Evolutionary conservation across 2,888 invertebrate species (phyloP), one percentile per base, ranked within the genome.

Genomic region (Schizaphis graminum): DNA sequence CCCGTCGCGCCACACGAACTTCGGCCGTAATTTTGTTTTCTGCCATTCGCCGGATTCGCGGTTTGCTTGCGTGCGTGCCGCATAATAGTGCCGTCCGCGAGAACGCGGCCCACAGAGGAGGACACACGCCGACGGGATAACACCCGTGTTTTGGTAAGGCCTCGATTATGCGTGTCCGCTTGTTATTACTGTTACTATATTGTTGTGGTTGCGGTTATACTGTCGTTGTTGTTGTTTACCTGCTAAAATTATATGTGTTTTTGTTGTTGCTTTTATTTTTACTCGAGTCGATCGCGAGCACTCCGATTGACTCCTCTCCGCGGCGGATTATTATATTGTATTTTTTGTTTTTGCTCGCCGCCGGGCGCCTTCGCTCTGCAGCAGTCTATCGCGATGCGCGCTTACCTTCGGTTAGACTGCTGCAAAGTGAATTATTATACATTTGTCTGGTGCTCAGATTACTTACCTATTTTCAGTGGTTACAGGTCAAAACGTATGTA

Each of bases 141-240:
- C 86, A 86, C 47, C 47, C 47, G 86, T 47, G 86, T 86, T 86
- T 86, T 86, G 86, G 86, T 86, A 86, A 86, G 86, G n/a, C 21
- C 77, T 35, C 35, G 77, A 35, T 35, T 77, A 35, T 35, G 21
- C 77, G 35, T 77, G 77, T 35, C 35, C 8, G 35, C 35, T 35
- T 77, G 35, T 35, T 77, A 41, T 77, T 77, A 77, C 21, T 77
- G 21, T 77, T 77, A 77, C 16, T 35, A 35, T 35, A 35, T 1
- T 67, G 16, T 67, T 35, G 21, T 77, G 35, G 21, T 77, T 77
- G 67, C 35, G 35, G 35, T 67, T n/a, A 35, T 16, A n/a, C 5
- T 67, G 5, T 35, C 35, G 77, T 35, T 35, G 35, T 35, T 35
- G 35, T 77, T 35, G 24, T 77, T 7, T 53, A 21, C 49, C 44